These are phyloP conservation scores for Eristalis arbustorum DNA, from an alignment of 2,888 invertebrate genomes.

Conservation along the genomic window DNA sequence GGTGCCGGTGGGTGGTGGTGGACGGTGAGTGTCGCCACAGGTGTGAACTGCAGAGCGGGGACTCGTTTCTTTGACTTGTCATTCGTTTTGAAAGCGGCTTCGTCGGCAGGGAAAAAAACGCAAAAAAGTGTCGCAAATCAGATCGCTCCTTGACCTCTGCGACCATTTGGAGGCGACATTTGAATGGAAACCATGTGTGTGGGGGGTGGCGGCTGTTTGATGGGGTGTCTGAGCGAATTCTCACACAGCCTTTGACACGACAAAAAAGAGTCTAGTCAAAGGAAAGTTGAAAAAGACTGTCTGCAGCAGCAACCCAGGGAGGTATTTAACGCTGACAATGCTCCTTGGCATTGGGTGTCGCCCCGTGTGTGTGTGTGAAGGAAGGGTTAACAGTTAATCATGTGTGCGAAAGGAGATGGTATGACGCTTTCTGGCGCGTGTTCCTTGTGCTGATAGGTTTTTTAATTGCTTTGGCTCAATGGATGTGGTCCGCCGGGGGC, in stretches of 20 bases:
- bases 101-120: neutral
- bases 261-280: constrained; percentile 28
- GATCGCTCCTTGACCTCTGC: constrained; percentile 13
- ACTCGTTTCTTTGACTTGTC: constrained; percentile 61
- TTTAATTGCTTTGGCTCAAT: constrained; percentile 35
- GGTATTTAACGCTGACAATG: constrained; percentile 12
- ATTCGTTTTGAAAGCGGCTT: constrained; percentile 21
- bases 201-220: constrained; percentile 7
- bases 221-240: constrained; percentile 37
- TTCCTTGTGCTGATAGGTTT: constrained; percentile 40
- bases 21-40: constrained; percentile 51
- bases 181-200: constrained; percentile 33
- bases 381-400: constrained; percentile 52
- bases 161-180: constrained; percentile 51
- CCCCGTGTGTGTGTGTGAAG: neutral
- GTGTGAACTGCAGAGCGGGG: constrained; percentile 69
- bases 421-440: constrained; percentile 24
- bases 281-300: constrained; percentile 54
- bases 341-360: neutral
- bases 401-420: constrained; percentile 6
- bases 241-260: neutral
- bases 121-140: constrained; percentile 21
- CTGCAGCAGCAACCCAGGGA: constrained; percentile 23
- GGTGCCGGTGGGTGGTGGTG: neutral
- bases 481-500: neutral